These are phyloP conservation scores for Drosophila repletoides DNA, from an alignment of 1,140 invertebrate genomes.

Conservation along the genomic window DNA sequence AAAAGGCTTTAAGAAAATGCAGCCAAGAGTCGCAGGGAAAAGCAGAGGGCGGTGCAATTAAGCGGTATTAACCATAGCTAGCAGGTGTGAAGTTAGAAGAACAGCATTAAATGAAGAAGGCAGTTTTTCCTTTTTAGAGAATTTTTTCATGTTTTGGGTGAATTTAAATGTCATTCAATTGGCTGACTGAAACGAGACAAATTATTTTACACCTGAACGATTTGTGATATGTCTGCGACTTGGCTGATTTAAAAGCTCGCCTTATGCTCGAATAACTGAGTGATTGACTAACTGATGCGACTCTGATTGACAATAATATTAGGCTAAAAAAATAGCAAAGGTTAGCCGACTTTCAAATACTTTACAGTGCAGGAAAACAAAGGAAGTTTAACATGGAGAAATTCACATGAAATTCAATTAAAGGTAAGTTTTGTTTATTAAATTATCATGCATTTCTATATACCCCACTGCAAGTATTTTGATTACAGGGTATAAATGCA, in stretches of 20 bases:
- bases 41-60: slow-evolving; percentile 52
- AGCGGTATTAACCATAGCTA: slow-evolving; percentile 34
- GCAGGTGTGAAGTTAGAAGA: slow-evolving; percentile 16
- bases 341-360: not conserved
- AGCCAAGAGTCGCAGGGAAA: not conserved
- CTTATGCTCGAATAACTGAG: slow-evolving; percentile 11
- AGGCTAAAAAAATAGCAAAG: not conserved
- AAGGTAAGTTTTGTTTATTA: too few relatives aligned
- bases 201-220: slow-evolving; percentile 71
- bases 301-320: slow-evolving; percentile 45
- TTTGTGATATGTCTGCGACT: slow-evolving; percentile 67
- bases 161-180: slow-evolving; percentile 50
- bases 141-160: slow-evolving; percentile 5
- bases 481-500: not conserved
- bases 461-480: not conserved
- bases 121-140: slow-evolving; percentile 12
- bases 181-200: slow-evolving; percentile 59
- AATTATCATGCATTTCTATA: not conserved
- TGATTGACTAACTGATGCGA: slow-evolving; percentile 21
- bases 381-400: too few relatives aligned
- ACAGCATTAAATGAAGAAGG: slow-evolving; percentile 44
- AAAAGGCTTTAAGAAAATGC: not conserved
- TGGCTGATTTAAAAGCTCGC: slow-evolving; percentile 28
- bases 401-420: too few relatives aligned
- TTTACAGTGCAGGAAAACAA: not conserved